Evolutionary conservation across 37 sponge, comb jelly and placozoan species (phyloP), one percentile per base, ranked within the genome.

Genomic region (Eunapius fragilis): DNA sequence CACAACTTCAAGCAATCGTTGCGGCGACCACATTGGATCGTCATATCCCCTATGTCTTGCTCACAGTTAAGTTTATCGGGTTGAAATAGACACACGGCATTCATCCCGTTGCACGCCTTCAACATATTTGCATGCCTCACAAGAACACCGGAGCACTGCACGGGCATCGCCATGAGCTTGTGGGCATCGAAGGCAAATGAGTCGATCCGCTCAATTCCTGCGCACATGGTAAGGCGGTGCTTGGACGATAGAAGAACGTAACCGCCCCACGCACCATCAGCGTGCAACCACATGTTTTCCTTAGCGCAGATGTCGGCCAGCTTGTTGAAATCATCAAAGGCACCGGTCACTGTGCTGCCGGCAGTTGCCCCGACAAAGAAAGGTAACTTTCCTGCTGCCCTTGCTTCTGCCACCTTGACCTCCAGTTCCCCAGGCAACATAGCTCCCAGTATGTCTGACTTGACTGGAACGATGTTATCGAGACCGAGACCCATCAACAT

Each of bases 401-500:
- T 87, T 6, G 74, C 83, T 30, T 85, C 74, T 6, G 32, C 6
- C 4, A 96, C 45, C 26, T 86, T 71, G 25, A 58, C 50, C 30
- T 91, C 85, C 85, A 96, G 79, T n/a, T 91, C 92, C 38, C 17
- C 70, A 5, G 87, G 33, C 68, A 79, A 50, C 93, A 96, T 96
- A 36, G 73, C 81, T 19, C 89, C 94, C 69, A 91, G 80, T 25
- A 83, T 71, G 72, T 98, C 97, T 78, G 88, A 88, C 68, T 94
- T 91, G 31, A 98, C 80, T 37, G 76, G 37, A 4, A 96, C 76
- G 2, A 94, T 92, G 78, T 90, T 94, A 37, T 94, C 93, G 2
- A 77, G 88, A 28, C 98, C 98, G 1, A 98, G 79, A 36, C 98
- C 98, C 94, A 98, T 92, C 35, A 97, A 70, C n/a, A 89, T 88